Base-by-base conservation (phyloP, 2,797 vertebrate genomes). In the Cyprinodon diabolis region DNA sequence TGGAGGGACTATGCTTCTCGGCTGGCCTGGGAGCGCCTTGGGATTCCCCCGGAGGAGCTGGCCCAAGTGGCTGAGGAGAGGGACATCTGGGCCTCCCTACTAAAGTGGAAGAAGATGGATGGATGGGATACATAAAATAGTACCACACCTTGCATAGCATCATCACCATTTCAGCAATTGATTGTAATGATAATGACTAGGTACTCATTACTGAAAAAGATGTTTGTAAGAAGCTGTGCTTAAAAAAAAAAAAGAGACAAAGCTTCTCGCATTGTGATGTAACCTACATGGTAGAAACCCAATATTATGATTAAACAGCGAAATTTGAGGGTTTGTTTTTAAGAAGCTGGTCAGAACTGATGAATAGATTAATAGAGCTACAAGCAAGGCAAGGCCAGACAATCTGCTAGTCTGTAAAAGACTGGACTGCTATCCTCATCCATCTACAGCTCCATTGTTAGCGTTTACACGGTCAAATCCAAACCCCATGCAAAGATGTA, bases 181-280 rank as follows among this genome's bases (percentile, higher is more conserved):
- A 74, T 66, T 82, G 80, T 72, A 80, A 76, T 65, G 57, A 81
- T 72, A 80, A 76, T 65, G 60, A 81, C 83, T 66, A 84, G 69
- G 54, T 81, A 84, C 84, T 90, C 84, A 85, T 92, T 90, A 91
- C 81, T 74, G 74, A 71, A 74, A 45, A 66, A 72, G 74, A 51
- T 92, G 86, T 79, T 89, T 83, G 71, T 87, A 90, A 92, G 89
- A 84, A 90, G 81, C 76, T 74, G 71, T 85, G 82, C 78, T 79
- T 78, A 84, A 79, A 49, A 72, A 66, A 30, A 30, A 71, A 80
- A 54, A 76, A 65, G 69, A 76, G 68, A 84, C 70, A 67, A 82
- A 86, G 77, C 67, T 74, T 15, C 15, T 51, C 15, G 49, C 49
- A 19, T 5, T 51, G 15, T 51, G 49, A 19, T 5, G 15, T 15